Base-by-base conservation (phyloP, 2,888 invertebrate species). In the Crossocerus cetratus region DNA sequence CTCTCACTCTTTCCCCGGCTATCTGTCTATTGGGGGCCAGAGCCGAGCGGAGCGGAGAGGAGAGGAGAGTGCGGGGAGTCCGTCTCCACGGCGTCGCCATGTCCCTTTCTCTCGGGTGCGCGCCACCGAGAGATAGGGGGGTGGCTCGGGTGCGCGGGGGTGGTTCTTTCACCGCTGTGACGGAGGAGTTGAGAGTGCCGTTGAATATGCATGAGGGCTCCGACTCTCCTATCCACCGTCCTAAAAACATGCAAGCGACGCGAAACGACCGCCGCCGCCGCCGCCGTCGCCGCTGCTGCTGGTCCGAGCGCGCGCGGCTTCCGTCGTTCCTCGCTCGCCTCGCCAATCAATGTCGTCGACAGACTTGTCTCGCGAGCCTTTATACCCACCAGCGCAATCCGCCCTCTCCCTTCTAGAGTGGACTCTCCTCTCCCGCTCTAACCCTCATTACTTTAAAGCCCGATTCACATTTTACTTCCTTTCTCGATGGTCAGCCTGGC, bases 121-220 rank as follows among this genome's bases (percentile, higher is more conserved):
- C 83, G 76, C 83, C 75, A 16, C 8, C 49, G 49, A 82, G 76
- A 80, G 83, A 69, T 79, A 79, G 80, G 82, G 82, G 84, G 86
- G 83, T 74, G 78, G 77, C 77, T 60, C 81, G 77, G 79, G 76
- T 59, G 69, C 64, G 72, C 74, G 81, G 85, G 86, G 88, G 87
- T 87, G 88, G 89, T 88, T 89, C 89, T 89, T 89, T 90, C 88
- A 89, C 90, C 89, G 89, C 88, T 82, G 88, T 90, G 88, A 89
- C 89, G 90, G 89, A 90, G 89, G 90, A 89, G 90, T 90, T 87
- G 88, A 89, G 88, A 89, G 90, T 90, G 87, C 89, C 86, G 89
- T 89, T 90, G 90, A 90, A 90, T 90, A 90, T 90, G 90, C 90
- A 90, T 90, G 90, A 90, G 86, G 78, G 62, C 86, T 86, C 86